Conservation (phyloP, 2,113 vertebrate genomes). For the Hystrix brachyura region DNA sequence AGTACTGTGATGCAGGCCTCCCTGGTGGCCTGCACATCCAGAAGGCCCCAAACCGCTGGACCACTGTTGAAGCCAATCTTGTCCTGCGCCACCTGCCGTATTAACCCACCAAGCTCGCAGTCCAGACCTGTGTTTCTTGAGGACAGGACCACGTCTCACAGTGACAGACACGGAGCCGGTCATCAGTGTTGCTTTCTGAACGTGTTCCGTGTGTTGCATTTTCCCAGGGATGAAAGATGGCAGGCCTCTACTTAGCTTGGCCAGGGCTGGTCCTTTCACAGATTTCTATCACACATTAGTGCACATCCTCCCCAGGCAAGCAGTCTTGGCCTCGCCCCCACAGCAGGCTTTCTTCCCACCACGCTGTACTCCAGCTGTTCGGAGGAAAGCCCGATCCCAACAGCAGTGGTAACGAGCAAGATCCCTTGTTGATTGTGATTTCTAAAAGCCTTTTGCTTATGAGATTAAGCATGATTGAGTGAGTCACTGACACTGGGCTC, state of each 20-base stretch:
- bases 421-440: slow-evolving; percentile 63
- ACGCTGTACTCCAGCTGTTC: slow-evolving; percentile 48
- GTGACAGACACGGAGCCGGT: background rate
- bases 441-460: slow-evolving; percentile 65
- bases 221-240: slow-evolving; percentile 65
- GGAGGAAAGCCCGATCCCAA: slow-evolving; percentile 48
- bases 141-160: background rate
- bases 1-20: background rate
- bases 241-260: slow-evolving; percentile 54
- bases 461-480: slow-evolving; percentile 76
- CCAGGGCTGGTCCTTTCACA: background rate
- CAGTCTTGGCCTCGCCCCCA: slow-evolving; percentile 51
- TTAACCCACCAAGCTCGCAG: background rate
- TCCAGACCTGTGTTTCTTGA: background rate
- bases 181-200: slow-evolving; percentile 3
- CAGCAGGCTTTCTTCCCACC: slow-evolving; percentile 55
- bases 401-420: slow-evolving; percentile 55
- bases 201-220: slow-evolving; percentile 25
- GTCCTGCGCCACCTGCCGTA: background rate
- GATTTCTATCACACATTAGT: background rate
- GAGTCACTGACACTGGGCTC: slow-evolving; percentile 82
- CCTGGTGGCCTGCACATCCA: background rate
- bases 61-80: background rate
- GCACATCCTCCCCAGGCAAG: slow-evolving; percentile 69
- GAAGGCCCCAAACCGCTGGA: background rate